These are phyloP conservation scores for Ophioninae sp. DNA, from an alignment of 2,888 invertebrate genomes.

Conservation along the genomic window DNA sequence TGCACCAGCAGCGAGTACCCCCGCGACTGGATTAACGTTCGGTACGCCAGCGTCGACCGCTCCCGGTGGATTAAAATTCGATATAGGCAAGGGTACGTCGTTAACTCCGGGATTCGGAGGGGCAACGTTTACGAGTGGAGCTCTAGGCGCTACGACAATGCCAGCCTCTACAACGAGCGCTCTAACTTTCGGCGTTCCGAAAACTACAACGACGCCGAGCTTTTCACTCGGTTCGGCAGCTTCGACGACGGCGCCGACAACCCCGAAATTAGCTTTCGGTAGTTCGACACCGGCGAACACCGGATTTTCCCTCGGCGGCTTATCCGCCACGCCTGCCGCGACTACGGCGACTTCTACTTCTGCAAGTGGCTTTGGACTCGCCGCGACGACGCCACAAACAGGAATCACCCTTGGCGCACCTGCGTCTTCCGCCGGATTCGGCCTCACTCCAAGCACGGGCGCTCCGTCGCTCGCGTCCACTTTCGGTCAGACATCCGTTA, in stretches of 20 bases:
- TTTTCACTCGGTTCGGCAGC: slow-evolving; percentile 62
- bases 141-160: slow-evolving; percentile 58
- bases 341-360: slow-evolving; percentile 33
- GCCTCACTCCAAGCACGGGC: slow-evolving; percentile 42
- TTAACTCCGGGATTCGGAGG: slow-evolving; percentile 46
- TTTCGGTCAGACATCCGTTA: slow-evolving; percentile 58
- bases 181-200: slow-evolving; percentile 66
- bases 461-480: slow-evolving; percentile 56
- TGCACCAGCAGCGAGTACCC: slow-evolving; percentile 45
- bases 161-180: slow-evolving; percentile 56
- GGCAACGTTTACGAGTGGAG: slow-evolving; percentile 35
- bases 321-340: slow-evolving; percentile 49
- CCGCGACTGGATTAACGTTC: slow-evolving; percentile 56
- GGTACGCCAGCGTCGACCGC: slow-evolving; percentile 59
- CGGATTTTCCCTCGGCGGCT: slow-evolving; percentile 55
- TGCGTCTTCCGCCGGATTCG: slow-evolving; percentile 64
- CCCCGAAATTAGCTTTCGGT: slow-evolving; percentile 56
- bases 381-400: slow-evolving; percentile 41
- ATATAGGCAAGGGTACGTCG: slow-evolving; percentile 42
- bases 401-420: slow-evolving; percentile 55
- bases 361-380: slow-evolving; percentile 46
- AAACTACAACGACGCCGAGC: slow-evolving; percentile 60
- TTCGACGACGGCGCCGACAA: slow-evolving; percentile 62
- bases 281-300: slow-evolving; percentile 43
- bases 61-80: slow-evolving; percentile 63